Evolutionary conservation across 1,140 invertebrate species (phyloP), one percentile per base, ranked within the genome.

Genomic region (Helicoverpa zea): DNA sequence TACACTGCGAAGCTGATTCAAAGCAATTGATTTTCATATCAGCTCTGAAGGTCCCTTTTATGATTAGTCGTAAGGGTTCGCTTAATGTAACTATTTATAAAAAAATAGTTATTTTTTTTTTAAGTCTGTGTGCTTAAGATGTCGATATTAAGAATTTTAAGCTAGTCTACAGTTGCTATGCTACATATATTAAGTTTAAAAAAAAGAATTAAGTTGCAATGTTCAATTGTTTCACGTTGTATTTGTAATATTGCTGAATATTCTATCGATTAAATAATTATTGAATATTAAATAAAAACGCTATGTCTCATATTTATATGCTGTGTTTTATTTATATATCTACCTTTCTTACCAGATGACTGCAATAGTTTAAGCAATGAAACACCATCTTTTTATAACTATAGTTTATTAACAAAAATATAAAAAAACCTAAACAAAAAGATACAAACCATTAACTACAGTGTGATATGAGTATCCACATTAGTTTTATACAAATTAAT

Each of bases 221-320:
- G 87, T 94, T 94, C 86, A 61, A 89, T 90, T 89, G 89, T 93
- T 94, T 92, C 89, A 91, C 89, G 92, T 95, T 95, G 92, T 94
- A 94, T 94, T 94, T 94, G 89, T 94, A 92, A 92, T 90, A 90
- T 88, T 93, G 91, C 92, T 94, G 87, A 89, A 95, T 94, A 93
- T 94, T 94, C 90, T 95, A 94, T 93, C 83, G 88, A 94, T 91
- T 81, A 91, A 84, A 90, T 90, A 89, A 92, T 91, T 92, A 94
- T 94, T 93, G 87, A 93, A 90, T 92, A 94, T 94, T 94, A 84
- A 94, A 94, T 94, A 93, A 94, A 93, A 95, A 93, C 87, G 93
- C 92, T 94, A 92, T 91, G 90, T 94, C 92, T 94, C 91, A 92
- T 93, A 94, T 94, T 92, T 92, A 91, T 72, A 64, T 80, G 74